Evolutionary conservation across 2,113 vertebrate genomes (phyloP), one percentile per base, ranked within the genome.

Genomic region (Vanacampus margaritifer): DNA sequence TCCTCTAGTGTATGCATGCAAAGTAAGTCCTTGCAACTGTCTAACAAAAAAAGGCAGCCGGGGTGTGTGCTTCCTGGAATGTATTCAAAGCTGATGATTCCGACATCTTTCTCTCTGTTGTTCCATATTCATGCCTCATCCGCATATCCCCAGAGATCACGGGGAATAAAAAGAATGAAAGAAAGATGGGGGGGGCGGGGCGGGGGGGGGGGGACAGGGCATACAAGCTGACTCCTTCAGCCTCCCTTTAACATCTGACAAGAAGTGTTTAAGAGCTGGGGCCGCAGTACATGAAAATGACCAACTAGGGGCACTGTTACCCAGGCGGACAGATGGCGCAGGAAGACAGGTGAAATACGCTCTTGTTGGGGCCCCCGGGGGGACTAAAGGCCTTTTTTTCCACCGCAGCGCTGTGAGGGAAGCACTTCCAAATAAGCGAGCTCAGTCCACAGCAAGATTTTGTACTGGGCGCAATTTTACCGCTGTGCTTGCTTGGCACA

Each of bases 301-400:
- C 88, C 92, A 83, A 89, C 69, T 53, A 89, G 89, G 88, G 91
- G 92, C 84, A 89, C 91, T 92, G 85, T 91, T 90, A 87, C 70
- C 89, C 85, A 90, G 85, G 74, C 80, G 51, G 74, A 83, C 45
- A 2, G 39, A 35, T 3, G 2, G 26, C 35, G 1, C 51, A 62
- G 60, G 50, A 58, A 51, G 43, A 13, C 19, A 66, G 76, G 61
- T 50, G 81, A 76, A 76, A 71, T 5, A 9, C 74, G 78, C 76
- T 71, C 77, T 75, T 86, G 73, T 65, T 53, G 48, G 71, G 60
- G 70, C 81, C 86, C 86, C 81, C 68, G 37, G 81, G 82, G 86
- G 86, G 64, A 83, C 68, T 73, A 86, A 86, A 74, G 78, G 84
- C 83, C 82, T 82, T 88, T 26, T 80, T 88, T 32, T 74, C 26